Conservation (phyloP, 1,140 invertebrate species). For the Tetramorium parvispinum region DNA sequence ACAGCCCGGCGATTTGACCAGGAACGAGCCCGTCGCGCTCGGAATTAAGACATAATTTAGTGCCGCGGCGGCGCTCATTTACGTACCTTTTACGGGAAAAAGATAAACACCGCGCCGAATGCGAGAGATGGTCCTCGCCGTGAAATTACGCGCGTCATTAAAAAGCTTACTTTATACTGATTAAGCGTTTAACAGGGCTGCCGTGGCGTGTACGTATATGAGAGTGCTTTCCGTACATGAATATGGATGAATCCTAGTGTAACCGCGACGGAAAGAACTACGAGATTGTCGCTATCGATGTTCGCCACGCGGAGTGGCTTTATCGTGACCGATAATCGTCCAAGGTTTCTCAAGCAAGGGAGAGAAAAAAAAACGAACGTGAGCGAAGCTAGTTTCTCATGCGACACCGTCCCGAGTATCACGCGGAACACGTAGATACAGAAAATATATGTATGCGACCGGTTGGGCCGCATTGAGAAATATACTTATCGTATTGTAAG, state of each 20-base stretch:
- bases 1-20: slow-evolving; percentile 48
- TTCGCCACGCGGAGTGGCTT: slow-evolving; percentile 24
- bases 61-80: slow-evolving; percentile 62
- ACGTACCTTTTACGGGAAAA: slow-evolving; percentile 67
- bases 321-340: slow-evolving; percentile 51
- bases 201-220: slow-evolving; percentile 73
- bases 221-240: slow-evolving; percentile 76
- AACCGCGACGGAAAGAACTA: slow-evolving; percentile 16
- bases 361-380: not conserved
- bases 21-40: slow-evolving; percentile 44
- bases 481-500: slow-evolving; percentile 31
- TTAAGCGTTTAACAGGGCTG: slow-evolving; percentile 64
- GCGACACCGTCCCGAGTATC: not conserved
- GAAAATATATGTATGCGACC: not conserved
- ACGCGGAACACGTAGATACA: not conserved
- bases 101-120: slow-evolving; percentile 67
- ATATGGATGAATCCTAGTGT: slow-evolving; percentile 78
- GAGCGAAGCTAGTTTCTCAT: slow-evolving; percentile 33
- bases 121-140: slow-evolving; percentile 59
- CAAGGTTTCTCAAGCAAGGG: not conserved
- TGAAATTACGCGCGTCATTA: slow-evolving; percentile 81
- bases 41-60: slow-evolving; percentile 74
- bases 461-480: slow-evolving; percentile 15
- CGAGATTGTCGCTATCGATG: slow-evolving; percentile 33
- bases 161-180: slow-evolving; percentile 81